Base-by-base conservation (phyloP, 64 coral and sea anemone genomes). In the Porites lutea region DNA sequence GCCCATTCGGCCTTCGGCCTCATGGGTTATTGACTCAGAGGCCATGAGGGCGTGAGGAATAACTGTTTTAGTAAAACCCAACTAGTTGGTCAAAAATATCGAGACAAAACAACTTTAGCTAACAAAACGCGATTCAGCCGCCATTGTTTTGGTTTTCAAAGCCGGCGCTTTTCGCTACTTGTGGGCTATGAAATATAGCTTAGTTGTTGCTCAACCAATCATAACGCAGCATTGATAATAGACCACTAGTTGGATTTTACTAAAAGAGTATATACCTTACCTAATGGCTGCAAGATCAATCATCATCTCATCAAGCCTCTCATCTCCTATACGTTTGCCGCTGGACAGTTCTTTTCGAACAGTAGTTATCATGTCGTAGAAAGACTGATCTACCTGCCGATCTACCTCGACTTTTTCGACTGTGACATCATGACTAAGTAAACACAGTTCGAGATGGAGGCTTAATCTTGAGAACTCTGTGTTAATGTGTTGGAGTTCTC, bases 401-500 rank as follows among this genome's bases (percentile, higher is more conserved):
- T 83, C 60, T 37, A 37, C 27, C 27, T 37, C 27, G 27, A 37
- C 27, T 37, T 37, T 37, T 1, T 37, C 27, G 27, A 37, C 27
- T 37, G 27, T 1, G 27, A 74, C 14, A 15, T 94, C 87, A 8
- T 19, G 48, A 16, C 46, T 71, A 4, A 94, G 57, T 49, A 79
- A 89, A 48, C 78, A 94, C 4, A 94, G 59, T 48, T 94, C 92
- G 15, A 84, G 27, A 20, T 76, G 74, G 1, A 94, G 87, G 51
- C 72, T 89, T 12, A 83, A 67, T 22, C 87, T 87, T 20, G 92
- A 59, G 3, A 94, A 47, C 9, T 94, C 92, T 27, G 58, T 77
- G 92, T 89, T 89, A 16, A 94, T 66, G 43, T 94, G 87, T 8
- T 75, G 59, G 4, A 94, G 11, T 74, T 94, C 87, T 55, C 67